A percentile compares a stretch with the other conserved stretches of the same genome.
Evolutionary conservation across 1,140 invertebrate species (phyloP).

Genomic region (Bombus impatiens): DNA sequence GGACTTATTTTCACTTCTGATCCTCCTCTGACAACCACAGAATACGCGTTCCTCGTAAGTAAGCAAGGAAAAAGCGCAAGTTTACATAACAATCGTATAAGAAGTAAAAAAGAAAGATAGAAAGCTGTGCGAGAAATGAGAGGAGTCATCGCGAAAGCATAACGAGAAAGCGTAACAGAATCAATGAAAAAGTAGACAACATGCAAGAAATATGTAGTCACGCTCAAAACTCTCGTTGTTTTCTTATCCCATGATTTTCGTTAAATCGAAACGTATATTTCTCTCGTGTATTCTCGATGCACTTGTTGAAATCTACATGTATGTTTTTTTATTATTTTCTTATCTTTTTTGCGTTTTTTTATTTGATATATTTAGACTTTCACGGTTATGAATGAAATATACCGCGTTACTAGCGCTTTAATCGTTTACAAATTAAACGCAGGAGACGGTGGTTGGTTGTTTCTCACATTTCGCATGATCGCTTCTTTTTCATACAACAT

Average conservation of each 20-base stretch:
- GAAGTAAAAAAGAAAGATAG: neutral
- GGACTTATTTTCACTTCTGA: neutral
- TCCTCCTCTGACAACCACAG: neutral
- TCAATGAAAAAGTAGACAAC: neutral
- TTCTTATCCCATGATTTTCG: slow-evolving; percentile 1
- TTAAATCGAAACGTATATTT: slow-evolving; percentile 12
- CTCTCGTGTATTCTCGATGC: slow-evolving; percentile 16
- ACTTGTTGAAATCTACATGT: slow-evolving; percentile 30
- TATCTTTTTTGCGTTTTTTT: neutral
- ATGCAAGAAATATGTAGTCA: slow-evolving; percentile 25
- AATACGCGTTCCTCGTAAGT: neutral
- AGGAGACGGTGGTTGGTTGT: neutral
- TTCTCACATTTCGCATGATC: slow-evolving; percentile 14
- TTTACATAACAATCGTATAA: neutral
- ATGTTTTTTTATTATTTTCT: neutral
- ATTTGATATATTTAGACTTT: slow-evolving; percentile 39
- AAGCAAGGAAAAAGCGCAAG: neutral
- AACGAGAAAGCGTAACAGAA: neutral
- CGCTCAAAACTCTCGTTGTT: neutral
- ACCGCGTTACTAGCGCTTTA: slow-evolving; percentile 7
- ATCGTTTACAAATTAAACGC: slow-evolving; percentile 44
- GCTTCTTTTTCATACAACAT: neutral
- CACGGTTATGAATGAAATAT: neutral
- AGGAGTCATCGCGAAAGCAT: neutral
- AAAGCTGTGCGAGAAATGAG: slow-evolving; percentile 14